phyloP scores from a whole-genome alignment of 2,888 invertebrate genomes.

The Tetheella fluctuosa region DNA sequence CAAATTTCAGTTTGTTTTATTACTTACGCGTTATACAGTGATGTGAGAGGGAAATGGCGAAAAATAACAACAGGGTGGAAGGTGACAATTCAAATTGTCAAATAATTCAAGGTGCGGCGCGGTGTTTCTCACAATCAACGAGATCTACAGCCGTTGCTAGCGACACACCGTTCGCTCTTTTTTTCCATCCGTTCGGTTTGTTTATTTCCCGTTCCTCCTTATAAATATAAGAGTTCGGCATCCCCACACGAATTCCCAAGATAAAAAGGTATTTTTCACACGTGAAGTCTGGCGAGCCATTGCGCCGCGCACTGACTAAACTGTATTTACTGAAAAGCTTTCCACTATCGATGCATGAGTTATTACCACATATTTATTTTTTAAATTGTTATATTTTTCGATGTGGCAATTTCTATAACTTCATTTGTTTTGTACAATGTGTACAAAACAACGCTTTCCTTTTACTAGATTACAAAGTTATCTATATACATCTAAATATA shows the following conservation, averaged over 20 bases:
- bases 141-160: conserved; percentile 71
- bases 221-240: conserved; percentile 81
- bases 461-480: background rate
- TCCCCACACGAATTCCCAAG: conserved; percentile 78
- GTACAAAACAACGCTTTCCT: background rate
- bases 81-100: conserved; percentile 77
- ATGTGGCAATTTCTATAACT: background rate
- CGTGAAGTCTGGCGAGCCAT: conserved; percentile 53
- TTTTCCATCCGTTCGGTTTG: conserved; percentile 75
- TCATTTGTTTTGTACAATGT: background rate
- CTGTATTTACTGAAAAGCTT: conserved; percentile 57
- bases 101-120: conserved; percentile 77
- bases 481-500: background rate
- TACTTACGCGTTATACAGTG: conserved; percentile 57
- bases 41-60: conserved; percentile 47
- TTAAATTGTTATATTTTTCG: background rate
- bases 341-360: conserved; percentile 56
- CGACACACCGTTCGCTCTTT: conserved; percentile 51
- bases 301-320: conserved; percentile 49
- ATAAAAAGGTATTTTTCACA: conserved; percentile 80
- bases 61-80: conserved; percentile 66
- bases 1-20: conserved; percentile 62
- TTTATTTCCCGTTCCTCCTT: conserved; percentile 76
- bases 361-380: conserved; percentile 31
- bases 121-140: conserved; percentile 78